A percentile compares a stretch with the other conserved stretches of the same genome.
These are phyloP conservation scores for Thera obeliscata DNA, from an alignment of 2,888 invertebrate genomes.

Conservation along the genomic window DNA sequence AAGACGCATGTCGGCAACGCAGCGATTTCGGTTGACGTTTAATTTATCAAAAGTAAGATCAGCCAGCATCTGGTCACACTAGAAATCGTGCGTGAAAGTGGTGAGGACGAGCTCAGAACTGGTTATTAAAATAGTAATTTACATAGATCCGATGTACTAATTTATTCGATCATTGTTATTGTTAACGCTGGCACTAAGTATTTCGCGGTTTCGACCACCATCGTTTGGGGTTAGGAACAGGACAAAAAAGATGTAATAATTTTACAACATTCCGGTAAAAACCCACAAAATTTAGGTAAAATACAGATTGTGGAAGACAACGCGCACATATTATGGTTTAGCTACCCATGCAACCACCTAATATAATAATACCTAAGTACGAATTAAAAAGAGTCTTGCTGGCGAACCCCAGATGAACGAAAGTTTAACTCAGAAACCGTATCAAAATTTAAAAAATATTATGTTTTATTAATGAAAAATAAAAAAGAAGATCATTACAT, in stretches of 20 bases:
- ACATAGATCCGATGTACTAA: constrained; percentile 56
- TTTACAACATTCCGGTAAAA: too few relatives aligned
- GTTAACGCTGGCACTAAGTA: constrained; percentile 41
- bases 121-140: constrained; percentile 68
- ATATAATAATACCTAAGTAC: too few relatives aligned
- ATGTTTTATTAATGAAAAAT: neutral
- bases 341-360: too few relatives aligned
- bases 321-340: too few relatives aligned
- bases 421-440: too few relatives aligned
- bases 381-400: too few relatives aligned
- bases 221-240: neutral
- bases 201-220: constrained; percentile 36
- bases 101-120: constrained; percentile 63
- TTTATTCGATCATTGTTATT: constrained; percentile 50
- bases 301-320: too few relatives aligned
- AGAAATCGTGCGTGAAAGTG: constrained; percentile 77
- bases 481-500: neutral
- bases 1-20: neutral
- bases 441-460: neutral
- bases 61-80: constrained; percentile 56
- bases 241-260: neutral
- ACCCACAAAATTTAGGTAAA: too few relatives aligned
- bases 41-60: constrained; percentile 58
- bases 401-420: too few relatives aligned
- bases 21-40: constrained; percentile 32